A percentile compares a stretch with the other conserved stretches of the same genome.
Conservation (phyloP, 2,888 invertebrate species). For the Brassicogethes aeneus region DNA sequence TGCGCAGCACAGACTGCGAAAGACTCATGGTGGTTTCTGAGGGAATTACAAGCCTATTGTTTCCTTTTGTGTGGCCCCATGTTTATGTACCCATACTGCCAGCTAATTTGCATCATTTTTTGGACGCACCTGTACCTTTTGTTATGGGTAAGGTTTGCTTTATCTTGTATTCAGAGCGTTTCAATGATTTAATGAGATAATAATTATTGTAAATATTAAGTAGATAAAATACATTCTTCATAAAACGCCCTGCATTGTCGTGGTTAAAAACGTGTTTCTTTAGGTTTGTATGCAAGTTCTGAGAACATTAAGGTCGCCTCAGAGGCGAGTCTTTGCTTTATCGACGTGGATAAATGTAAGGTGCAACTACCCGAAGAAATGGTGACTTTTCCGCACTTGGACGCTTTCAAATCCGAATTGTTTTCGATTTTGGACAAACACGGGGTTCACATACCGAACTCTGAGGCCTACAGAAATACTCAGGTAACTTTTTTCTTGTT, state of each 20-base stretch:
- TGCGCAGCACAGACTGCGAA: constrained; percentile 92
- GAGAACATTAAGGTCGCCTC: constrained; percentile 59
- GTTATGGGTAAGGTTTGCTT: constrained; percentile 81
- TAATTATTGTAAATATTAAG: too few relatives aligned
- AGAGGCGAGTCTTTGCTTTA: constrained; percentile 87
- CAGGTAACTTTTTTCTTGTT: too few relatives aligned
- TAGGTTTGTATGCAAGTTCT: constrained; percentile 54
- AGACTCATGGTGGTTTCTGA: constrained; percentile 95
- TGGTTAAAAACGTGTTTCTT: too few relatives aligned
- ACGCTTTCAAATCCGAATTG: constrained; percentile 80
- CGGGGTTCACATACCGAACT: constrained; percentile 40
- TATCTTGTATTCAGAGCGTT: background rate
- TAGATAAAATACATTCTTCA: too few relatives aligned
- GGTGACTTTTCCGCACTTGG: constrained; percentile 84
- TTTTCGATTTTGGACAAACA: constrained; percentile 64
- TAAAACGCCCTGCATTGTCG: too few relatives aligned
- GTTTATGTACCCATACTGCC: constrained; percentile 98
- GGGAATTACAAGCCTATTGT: constrained; percentile 77
- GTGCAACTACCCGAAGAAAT: constrained; percentile 94
- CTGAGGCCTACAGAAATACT: constrained; percentile 27
- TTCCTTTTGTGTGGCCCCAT: constrained; percentile 97
- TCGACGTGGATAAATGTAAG: constrained; percentile 89
- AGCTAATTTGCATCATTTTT: constrained; percentile 86
- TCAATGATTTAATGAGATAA: constrained; percentile 1
- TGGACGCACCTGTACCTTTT: constrained; percentile 98